Percentiles rank a stretch among this genome's conserved stretches.
phyloP scores from a whole-genome alignment of 2,113 vertebrate genomes.

The Prionailurus bengalensis region DNA sequence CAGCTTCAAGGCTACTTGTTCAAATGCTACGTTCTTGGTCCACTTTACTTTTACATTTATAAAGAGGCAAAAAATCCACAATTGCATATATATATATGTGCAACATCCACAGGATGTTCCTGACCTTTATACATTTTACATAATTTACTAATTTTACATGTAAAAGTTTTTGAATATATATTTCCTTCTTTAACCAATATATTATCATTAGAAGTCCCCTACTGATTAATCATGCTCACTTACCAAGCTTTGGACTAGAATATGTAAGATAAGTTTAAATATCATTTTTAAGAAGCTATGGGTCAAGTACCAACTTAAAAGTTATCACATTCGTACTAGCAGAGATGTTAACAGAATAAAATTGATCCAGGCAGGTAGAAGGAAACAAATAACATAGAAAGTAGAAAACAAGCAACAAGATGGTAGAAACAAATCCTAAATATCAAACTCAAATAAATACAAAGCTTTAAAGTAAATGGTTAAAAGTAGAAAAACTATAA shows the following conservation, averaged over 20 bases:
- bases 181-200: background rate
- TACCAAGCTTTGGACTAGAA: background rate
- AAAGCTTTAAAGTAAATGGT: background rate
- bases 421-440: background rate
- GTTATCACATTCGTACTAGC: background rate
- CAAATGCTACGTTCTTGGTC: background rate
- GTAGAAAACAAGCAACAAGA: background rate
- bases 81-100: background rate
- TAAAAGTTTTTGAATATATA: background rate
- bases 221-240: background rate
- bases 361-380: background rate
- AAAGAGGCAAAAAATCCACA: background rate
- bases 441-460: background rate
- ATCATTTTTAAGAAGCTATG: background rate
- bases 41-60: background rate
- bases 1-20: conserved; percentile 15
- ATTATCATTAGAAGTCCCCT: background rate
- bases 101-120: background rate
- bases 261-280: background rate
- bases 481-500: background rate
- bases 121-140: background rate
- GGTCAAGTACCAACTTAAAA: background rate
- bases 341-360: background rate
- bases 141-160: background rate
- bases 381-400: background rate